Evolutionary conservation across 2,113 vertebrate species (phyloP).

Genomic region (Lynx canadensis): DNA sequence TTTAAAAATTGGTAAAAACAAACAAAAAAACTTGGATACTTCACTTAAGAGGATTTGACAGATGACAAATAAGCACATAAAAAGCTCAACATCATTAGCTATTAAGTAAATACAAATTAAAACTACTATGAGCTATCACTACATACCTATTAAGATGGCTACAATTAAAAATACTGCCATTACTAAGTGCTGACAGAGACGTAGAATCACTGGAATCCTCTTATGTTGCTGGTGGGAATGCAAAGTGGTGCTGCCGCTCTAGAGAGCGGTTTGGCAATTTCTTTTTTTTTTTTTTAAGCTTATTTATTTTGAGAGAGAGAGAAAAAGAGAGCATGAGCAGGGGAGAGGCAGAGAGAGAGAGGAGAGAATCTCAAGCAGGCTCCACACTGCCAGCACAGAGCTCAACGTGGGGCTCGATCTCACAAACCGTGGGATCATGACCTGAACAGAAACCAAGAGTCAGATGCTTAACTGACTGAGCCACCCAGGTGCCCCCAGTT

Average conservation of each 20-base stretch:
- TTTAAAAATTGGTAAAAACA: neutral
- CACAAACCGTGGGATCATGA: too few relatives aligned
- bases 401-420: too few relatives aligned
- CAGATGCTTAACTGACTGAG: too few relatives aligned
- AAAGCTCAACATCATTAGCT: neutral
- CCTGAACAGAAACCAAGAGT: too few relatives aligned
- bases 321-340: too few relatives aligned
- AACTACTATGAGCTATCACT: neutral
- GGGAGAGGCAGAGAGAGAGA: too few relatives aligned
- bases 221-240: neutral
- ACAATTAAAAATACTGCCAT: constrained; percentile 1
- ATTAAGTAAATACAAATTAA: constrained; percentile 3
- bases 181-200: neutral
- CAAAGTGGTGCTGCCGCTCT: neutral
- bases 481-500: neutral
- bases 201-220: neutral
- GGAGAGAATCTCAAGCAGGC: too few relatives aligned
- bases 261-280: neutral
- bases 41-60: neutral
- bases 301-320: too few relatives aligned
- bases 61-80: neutral
- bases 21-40: neutral
- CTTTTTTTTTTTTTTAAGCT: neutral
- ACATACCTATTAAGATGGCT: neutral
- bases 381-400: too few relatives aligned